A percentile compares a stretch with the other conserved stretches of the same genome.
Evolutionary conservation across 2,113 vertebrate genomes (phyloP).

Genomic region (Marcusenius ussheri): DNA sequence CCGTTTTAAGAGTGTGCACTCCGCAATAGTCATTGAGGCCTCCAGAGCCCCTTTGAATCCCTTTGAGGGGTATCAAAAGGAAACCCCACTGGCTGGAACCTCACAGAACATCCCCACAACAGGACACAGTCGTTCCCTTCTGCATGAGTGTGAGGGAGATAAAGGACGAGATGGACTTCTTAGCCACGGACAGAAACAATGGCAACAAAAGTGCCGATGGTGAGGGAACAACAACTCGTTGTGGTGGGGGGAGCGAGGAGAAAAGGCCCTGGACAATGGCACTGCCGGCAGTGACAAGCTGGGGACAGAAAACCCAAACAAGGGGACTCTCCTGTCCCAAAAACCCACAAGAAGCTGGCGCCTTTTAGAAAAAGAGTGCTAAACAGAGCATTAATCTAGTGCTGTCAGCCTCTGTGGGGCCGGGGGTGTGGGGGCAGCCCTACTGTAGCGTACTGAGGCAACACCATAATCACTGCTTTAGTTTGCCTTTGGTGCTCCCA

Average conservation of each 20-base stretch:
- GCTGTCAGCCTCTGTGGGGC: neutral
- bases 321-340: constrained; percentile 70
- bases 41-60: constrained; percentile 83
- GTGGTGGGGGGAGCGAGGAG: constrained; percentile 68
- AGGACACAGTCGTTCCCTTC: constrained; percentile 99
- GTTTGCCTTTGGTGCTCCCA: neutral
- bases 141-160: constrained; percentile 98
- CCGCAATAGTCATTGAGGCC: constrained; percentile 92
- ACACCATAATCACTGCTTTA: neutral
- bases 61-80: constrained; percentile 92
- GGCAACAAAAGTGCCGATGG: constrained; percentile 99
- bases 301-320: constrained; percentile 97
- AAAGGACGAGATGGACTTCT: constrained; percentile 99
- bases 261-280: constrained; percentile 77
- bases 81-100: constrained; percentile 98
- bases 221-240: constrained; percentile 94
- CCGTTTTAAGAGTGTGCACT: constrained; percentile 91
- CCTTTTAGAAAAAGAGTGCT: constrained; percentile 60
- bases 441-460: neutral
- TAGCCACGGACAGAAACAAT: constrained; percentile 98
- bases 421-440: neutral
- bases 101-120: constrained; percentile 99
- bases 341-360: constrained; percentile 80
- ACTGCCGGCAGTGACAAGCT: constrained; percentile 87
- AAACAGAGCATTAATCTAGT: constrained; percentile 23